Evolutionary conservation across 2,888 invertebrate genomes (phyloP).

Genomic region (Neoscelio sp.): DNA sequence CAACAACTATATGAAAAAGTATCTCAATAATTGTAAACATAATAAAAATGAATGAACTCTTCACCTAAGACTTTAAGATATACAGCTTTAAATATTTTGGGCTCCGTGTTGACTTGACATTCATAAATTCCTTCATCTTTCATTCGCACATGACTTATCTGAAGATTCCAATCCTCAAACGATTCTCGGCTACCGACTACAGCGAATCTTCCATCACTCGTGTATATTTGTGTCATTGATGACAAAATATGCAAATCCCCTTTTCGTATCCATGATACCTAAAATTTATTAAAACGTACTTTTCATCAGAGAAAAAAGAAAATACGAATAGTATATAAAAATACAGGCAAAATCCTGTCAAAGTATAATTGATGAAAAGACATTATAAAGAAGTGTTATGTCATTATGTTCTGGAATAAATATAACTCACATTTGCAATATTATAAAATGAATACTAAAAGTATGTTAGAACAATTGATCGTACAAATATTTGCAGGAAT

Average conservation of each 20-base stretch:
- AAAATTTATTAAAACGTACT: slow-evolving; percentile 70
- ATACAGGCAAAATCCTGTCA: too few relatives aligned
- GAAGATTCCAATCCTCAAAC: slow-evolving; percentile 87
- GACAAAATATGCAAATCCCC: slow-evolving; percentile 86
- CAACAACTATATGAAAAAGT: slow-evolving; percentile 32
- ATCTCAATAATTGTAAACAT: slow-evolving; percentile 30
- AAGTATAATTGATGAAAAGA: too few relatives aligned
- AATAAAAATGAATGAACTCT: slow-evolving; percentile 60
- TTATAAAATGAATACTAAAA: slow-evolving; percentile 27
- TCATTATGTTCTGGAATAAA: too few relatives aligned
- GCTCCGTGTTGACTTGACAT: slow-evolving; percentile 95
- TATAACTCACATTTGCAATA: too few relatives aligned
- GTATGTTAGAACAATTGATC: slow-evolving; percentile 24
- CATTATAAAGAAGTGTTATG: too few relatives aligned
- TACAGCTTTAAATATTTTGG: slow-evolving; percentile 93
- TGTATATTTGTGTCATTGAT: slow-evolving; percentile 87
- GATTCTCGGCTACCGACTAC: slow-evolving; percentile 86
- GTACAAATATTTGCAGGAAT: slow-evolving; percentile 4
- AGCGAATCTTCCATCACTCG: slow-evolving; percentile 87
- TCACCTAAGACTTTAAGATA: slow-evolving; percentile 91
- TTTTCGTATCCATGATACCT: slow-evolving; percentile 88
- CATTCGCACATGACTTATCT: slow-evolving; percentile 85
- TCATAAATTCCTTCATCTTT: slow-evolving; percentile 88
- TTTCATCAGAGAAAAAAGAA: too few relatives aligned
- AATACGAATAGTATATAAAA: too few relatives aligned